Evolutionary conservation across 2,888 invertebrate genomes (phyloP), one percentile per base, ranked within the genome.

Genomic region (Cryptocephalus moraei): DNA sequence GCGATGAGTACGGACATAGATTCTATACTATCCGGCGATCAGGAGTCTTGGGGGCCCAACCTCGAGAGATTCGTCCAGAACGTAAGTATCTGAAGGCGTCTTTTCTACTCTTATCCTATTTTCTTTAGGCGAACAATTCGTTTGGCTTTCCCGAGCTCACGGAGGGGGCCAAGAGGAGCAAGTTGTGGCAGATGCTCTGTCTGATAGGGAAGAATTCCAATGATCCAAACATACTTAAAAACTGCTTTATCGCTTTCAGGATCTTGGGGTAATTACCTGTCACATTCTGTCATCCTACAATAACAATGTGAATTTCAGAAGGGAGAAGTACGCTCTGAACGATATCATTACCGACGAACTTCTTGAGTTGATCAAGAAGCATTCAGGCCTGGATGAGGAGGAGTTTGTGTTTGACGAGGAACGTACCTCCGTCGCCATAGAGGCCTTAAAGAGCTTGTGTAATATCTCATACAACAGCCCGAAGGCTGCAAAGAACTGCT

Each of bases 371-470:
- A 69, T 91, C 41, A 72, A 89, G 50, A 75, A 80, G 57, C 74
- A 79, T 59, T 83, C 87, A 11, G 81, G 81, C 12, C 22, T 40
- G 11, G 72, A 87, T 44, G 65, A 69, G 43, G 67, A 66, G 39
- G 55, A 69, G 32, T 67, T 71, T 43, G 71, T 73, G 51, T 63
- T 70, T 54, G 62, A 68, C 10, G 65, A 72, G 14, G 66, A 69
- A 36, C 57, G 72, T 47, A 69, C 72, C 32, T n/a, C 34, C 4
- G 73, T 81, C 22, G 77, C 76, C 2, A 73, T 87, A 8, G 93
- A 93, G 71, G 85, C 91, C 0, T 73, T 89, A 45, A 95, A 94
- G 72, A 84, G 91, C 64, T 73, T 95, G 9, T 92, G 89, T 66
- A 96, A 96, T 69, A 74, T 95, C 55, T 77, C 91, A 45, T 93